A percentile compares a stretch with the other conserved stretches of the same genome.
These are phyloP conservation scores for Chloropsis cyanopogon DNA, from an alignment of 2,113 vertebrate species.

Conservation along the genomic window DNA sequence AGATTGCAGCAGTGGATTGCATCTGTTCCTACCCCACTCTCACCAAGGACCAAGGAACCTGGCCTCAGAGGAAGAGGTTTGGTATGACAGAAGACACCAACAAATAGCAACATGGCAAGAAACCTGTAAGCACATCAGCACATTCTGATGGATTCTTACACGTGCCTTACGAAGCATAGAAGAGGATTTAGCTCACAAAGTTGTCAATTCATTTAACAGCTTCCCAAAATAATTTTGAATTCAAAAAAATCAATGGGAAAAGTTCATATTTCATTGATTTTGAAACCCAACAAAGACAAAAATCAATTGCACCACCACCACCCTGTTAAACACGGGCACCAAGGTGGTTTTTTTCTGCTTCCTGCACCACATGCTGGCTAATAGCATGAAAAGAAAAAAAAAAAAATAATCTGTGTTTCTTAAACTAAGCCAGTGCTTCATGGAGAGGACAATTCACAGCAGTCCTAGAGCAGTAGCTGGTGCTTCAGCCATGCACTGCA, in stretches of 20 bases:
- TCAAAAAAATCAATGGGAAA: conserved; percentile 19
- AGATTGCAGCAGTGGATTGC: neutral
- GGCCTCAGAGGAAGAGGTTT: neutral
- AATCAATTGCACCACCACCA: neutral
- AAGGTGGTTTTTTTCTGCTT: neutral
- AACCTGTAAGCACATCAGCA: neutral
- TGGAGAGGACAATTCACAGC: neutral
- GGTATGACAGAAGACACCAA: neutral
- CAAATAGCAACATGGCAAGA: neutral
- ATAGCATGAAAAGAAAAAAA: neutral
- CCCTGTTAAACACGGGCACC: neutral
- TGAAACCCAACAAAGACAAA: conserved; percentile 22
- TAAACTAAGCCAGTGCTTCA: neutral
- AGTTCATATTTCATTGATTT: conserved; percentile 30
- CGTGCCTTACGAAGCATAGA: neutral
- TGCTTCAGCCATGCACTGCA: accelerated
- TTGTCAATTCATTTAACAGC: conserved; percentile 20
- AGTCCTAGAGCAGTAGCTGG: neutral
- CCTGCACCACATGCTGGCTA: neutral
- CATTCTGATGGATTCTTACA: neutral
- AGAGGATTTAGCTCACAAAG: neutral
- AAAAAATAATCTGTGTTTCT: neutral
- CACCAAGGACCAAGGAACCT: neutral
- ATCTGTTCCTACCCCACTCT: neutral
- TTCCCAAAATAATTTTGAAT: conserved; percentile 25